Base-by-base conservation (phyloP, 2,797 vertebrate species). In the Chloroceryle amazona region DNA sequence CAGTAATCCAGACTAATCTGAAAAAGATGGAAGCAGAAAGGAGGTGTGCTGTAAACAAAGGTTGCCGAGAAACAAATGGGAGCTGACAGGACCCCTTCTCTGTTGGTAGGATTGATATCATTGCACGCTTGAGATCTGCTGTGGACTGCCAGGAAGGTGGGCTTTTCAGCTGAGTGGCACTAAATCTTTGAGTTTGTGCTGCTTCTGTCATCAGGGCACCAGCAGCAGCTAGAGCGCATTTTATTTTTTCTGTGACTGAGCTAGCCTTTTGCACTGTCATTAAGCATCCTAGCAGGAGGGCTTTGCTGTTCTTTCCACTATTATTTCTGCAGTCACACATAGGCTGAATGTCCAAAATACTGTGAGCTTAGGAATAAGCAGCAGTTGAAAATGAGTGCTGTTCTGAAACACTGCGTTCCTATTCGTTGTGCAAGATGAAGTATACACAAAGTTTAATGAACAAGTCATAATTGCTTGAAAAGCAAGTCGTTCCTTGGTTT, bases 401-500 rank as follows among this genome's bases (percentile, higher is more conserved):
- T 74, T 89, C 62, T 90, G 73, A 92, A 92, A 80, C 29, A 62
- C 11, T 74, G 19, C 86, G 67, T 87, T 93, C 63, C n/a, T 9
- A 6, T 92, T 89, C 4, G 25, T 89, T 61, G 33, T 61, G 81
- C 49, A 81, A 8, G 63, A 23, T 47, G 57, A 89, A 76, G 29
- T n/a, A 42, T 85, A 74, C 52, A 71, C 1, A 9, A 76, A 76
- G 17, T 72, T 94, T 62, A 93, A 62, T 79, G 61, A 86, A 44
- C 22, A 46, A 81, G 70, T 84, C 14, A 17, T 93, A 72, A 79
- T 79, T 90, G 25, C 65, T 67, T 47, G 35, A 28, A 49, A 68
- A 68, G 33, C 25, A 68, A 68, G 23, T 49, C 6, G 13, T 66
- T 93, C 19, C 44, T 73, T 65, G 29, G 22, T 86, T 93, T 81